Base-by-base conservation (phyloP, 1,140 invertebrate genomes). In the Musca domestica region DNA sequence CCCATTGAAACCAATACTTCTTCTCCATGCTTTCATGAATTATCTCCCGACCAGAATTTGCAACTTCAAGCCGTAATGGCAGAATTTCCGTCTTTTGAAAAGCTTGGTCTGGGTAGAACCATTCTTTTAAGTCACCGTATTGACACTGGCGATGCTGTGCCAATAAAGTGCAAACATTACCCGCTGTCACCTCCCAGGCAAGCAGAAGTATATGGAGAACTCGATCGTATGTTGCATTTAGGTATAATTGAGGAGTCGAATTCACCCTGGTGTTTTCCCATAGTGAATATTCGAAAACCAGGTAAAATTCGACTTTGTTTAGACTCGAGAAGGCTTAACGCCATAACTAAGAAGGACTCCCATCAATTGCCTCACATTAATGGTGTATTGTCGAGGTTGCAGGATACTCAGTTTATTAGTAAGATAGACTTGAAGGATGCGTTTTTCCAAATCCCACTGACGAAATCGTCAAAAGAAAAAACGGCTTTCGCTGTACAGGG, bases 271-370 rank as follows among this genome's bases (percentile, higher is more conserved):
- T 51, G 30, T 14, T 64, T 46, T 19, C 67, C 67, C 30, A 58
- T 15, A 14, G 48, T 51, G 23, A 48, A 68, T n/a, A 52, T 70
- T 19, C 20, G 47, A 6, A 71, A 69, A 34, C 70, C 70, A 3
- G 70, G 64, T 15, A 69, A 71, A 41, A 22, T 67, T 22, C n/a
- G 67, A 75, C 52, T 82, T 69, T 82, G 78, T 66, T 71, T 83
- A 15, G 81, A 83, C 64, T 76, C 76, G 23, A 52, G 82, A 3
- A 76, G 74, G 66, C 27, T 83, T 6, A 84, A 83, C 56, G 69
- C 74, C 2, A 58, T 82, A 0, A 81, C 82, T 0, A 76, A 74
- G 46, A 72, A 71, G 22, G 77, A 83, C 67, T 74, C 76, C 2
- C 70, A 70, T 23, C 71, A 68, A 15, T 34, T 74, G 15, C 73